Percentiles rank a stretch among this genome's conserved stretches.
Evolutionary conservation across 2,888 invertebrate species (phyloP).

Genomic region (Thymelicus sylvestris): DNA sequence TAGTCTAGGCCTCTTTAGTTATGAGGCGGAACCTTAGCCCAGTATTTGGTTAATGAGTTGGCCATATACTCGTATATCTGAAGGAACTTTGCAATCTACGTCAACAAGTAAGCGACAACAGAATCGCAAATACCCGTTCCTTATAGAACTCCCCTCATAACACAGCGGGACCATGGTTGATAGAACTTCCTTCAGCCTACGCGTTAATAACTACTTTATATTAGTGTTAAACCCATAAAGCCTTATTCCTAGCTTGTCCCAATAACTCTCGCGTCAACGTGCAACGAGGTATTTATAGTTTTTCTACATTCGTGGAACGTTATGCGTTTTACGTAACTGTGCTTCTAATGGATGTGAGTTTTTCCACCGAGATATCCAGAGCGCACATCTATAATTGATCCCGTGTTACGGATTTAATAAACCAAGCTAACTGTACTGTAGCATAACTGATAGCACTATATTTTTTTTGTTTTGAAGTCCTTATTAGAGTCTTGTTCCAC

Average conservation of each 20-base stretch:
- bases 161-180: too few relatives aligned
- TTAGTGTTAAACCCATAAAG: neutral
- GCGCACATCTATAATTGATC: slow-evolving; percentile 74
- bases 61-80: too few relatives aligned
- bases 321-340: slow-evolving; percentile 80
- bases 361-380: slow-evolving; percentile 66
- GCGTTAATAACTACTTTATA: too few relatives aligned
- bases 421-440: neutral
- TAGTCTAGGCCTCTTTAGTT: too few relatives aligned
- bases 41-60: too few relatives aligned
- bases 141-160: too few relatives aligned
- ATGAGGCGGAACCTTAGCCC: too few relatives aligned
- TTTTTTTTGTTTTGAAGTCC: neutral
- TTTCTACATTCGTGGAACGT: slow-evolving; percentile 63
- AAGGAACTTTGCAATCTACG: too few relatives aligned
- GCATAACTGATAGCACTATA: neutral
- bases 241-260: neutral
- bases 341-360: slow-evolving; percentile 75
- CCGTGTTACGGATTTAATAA: slow-evolving; percentile 53
- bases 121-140: too few relatives aligned
- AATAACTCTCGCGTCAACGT: neutral
- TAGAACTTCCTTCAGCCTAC: too few relatives aligned
- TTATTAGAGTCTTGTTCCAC: neutral
- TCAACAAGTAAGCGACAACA: too few relatives aligned
- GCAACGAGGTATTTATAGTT: slow-evolving; percentile 49